Percentiles rank a stretch among this genome's conserved stretches.
These are phyloP conservation scores for Marmota monax DNA, from an alignment of 2,113 vertebrate species.

Conservation along the genomic window DNA sequence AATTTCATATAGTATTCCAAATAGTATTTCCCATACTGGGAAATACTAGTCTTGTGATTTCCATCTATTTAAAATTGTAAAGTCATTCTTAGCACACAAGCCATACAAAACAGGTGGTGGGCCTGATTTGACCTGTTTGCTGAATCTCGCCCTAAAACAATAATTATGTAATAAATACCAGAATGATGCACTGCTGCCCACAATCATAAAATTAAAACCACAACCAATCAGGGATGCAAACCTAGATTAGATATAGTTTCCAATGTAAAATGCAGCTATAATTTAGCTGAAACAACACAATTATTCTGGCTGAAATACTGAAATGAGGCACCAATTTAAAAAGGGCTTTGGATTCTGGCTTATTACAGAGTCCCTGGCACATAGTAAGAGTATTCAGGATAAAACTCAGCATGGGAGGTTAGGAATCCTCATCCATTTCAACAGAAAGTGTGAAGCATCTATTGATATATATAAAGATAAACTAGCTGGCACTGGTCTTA, in stretches of 20 bases:
- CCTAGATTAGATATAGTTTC: not conserved
- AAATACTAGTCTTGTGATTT: not conserved
- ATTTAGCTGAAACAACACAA: not conserved
- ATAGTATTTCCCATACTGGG: not conserved
- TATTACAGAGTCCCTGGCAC: not conserved
- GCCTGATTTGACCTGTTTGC: constrained; percentile 10
- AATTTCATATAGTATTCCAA: not conserved
- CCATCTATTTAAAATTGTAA: constrained; percentile 28
- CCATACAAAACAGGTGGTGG: not conserved
- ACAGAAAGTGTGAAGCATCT: not conserved
- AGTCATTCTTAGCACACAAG: not conserved
- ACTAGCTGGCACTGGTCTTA: not conserved
- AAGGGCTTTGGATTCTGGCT: not conserved
- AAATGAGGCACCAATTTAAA: not conserved
- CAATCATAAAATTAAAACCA: not conserved
- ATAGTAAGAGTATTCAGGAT: not conserved
- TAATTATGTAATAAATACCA: not conserved
- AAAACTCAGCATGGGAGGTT: not conserved
- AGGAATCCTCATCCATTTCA: not conserved
- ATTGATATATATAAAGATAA: not conserved
- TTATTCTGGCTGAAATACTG: not conserved
- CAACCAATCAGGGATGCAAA: not conserved
- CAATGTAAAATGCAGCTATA: not conserved
- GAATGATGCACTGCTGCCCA: not conserved
- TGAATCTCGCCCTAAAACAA: not conserved